phyloP scores from a whole-genome alignment of 2,888 invertebrate species.

The Sialis fuliginosa region DNA sequence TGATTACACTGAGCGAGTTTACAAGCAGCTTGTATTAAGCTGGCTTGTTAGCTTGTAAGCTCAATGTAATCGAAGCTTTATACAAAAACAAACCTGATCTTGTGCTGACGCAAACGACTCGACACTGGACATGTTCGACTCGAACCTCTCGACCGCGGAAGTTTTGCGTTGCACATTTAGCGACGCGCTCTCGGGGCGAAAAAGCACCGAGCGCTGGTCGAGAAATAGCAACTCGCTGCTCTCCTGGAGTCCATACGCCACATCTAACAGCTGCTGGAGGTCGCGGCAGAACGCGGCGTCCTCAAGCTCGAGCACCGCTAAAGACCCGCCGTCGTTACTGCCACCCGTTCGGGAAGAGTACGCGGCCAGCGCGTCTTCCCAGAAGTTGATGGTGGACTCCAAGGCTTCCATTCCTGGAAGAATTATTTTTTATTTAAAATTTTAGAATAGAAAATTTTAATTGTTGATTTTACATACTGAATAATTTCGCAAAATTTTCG shows the following conservation, averaged over 20 bases:
- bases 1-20: too few species aligned
- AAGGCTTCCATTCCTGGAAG: slow-evolving; percentile 75
- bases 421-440: background rate
- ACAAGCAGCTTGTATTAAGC: too few species aligned
- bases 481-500: too few species aligned
- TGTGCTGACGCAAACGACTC: slow-evolving; percentile 95
- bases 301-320: slow-evolving; percentile 59
- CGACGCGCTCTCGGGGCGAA: slow-evolving; percentile 56
- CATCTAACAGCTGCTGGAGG: slow-evolving; percentile 55
- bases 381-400: slow-evolving; percentile 79
- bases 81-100: too few species aligned
- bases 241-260: slow-evolving; percentile 71
- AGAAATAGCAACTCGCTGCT: slow-evolving; percentile 75
- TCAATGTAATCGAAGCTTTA: too few species aligned
- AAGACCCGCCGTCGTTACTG: slow-evolving; percentile 14
- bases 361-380: slow-evolving; percentile 84
- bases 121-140: slow-evolving; percentile 63
- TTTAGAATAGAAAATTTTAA: too few species aligned
- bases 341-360: slow-evolving; percentile 45
- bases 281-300: slow-evolving; percentile 74
- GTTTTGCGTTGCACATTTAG: slow-evolving; percentile 18
- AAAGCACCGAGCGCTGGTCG: slow-evolving; percentile 74
- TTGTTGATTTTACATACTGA: too few species aligned
- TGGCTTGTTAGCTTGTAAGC: too few species aligned
- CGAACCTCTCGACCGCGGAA: slow-evolving; percentile 22